These are phyloP conservation scores for Acrossocheilus wenchowensis DNA, from an alignment of 2,797 vertebrate species.

Conservation along the genomic window DNA sequence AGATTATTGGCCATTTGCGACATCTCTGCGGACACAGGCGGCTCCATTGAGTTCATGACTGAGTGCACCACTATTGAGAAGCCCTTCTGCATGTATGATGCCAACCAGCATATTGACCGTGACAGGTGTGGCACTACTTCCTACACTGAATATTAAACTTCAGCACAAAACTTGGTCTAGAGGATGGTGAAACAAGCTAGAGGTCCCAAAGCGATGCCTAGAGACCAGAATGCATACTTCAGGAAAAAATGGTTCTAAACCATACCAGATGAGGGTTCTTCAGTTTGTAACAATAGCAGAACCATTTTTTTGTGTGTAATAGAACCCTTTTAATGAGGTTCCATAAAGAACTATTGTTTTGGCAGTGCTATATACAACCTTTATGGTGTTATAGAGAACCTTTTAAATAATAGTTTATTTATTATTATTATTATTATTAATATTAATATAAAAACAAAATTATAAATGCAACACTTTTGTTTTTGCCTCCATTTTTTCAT, in stretches of 20 bases:
- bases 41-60: slow-evolving; percentile 97
- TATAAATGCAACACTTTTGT: no score
- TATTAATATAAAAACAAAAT: no score
- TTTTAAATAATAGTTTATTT: neutral
- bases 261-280: no score
- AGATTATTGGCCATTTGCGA: slow-evolving; percentile 96
- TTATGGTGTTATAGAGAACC: neutral
- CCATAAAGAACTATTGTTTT: neutral
- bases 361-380: neutral
- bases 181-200: neutral
- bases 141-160: neutral
- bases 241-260: neutral
- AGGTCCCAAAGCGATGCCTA: neutral
- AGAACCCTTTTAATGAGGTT: neutral
- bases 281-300: neutral
- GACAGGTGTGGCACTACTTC: slow-evolving; percentile 83
- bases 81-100: slow-evolving; percentile 97
- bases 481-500: no score
- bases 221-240: neutral
- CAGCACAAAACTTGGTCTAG: neutral
- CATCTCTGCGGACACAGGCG: slow-evolving; percentile 95
- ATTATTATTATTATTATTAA: neutral
- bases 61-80: slow-evolving; percentile 95
- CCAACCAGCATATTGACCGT: slow-evolving; percentile 93
- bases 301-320: neutral